Evolutionary conservation across 2,888 invertebrate genomes (phyloP), one percentile per base, ranked within the genome.

Genomic region (Drosophila eohydei): DNA sequence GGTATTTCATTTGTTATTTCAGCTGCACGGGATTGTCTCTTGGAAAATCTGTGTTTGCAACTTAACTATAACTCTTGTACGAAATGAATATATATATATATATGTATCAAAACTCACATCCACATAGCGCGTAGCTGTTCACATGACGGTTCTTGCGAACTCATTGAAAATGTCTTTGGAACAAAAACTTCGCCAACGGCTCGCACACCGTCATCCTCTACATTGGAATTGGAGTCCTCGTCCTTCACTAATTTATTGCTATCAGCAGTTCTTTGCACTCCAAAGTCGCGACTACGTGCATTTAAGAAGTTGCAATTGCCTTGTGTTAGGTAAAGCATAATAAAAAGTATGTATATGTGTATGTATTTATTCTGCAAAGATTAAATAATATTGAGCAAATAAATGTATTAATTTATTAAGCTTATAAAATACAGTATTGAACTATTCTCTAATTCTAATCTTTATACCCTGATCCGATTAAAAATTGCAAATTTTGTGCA

Each of bases 41-140:
- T 97, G 16, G 97, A 97, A 93, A 97, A 97, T 92, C 93, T 92
- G 64, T 14, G 7, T 28, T 12, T 26, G n/a, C n/a, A 2, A 36
- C 16, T 36, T 26, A 8, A 36, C 26, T 36, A 36, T 14, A 36
- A 36, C 3, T 21, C 16, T 12, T 28, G 14, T 7, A 30, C 4
- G 2, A 14, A 30, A 32, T 50, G 5, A n/a, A 50, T 32, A n/a
- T 30, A 16, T 21, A 41, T 46, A 28, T 46, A 30, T 46, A 30
- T 12, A 30, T 28, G 2, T 34, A 21, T 26, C 1, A 0, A 14
- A 21, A 81, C 90, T 83, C 83, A 95, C 95, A 95, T 95, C 98
- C 97, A 98, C 97, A 98, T 97, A 11, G 96, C 96, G 70, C 97
- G 95, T 55, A 98, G 94, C 91, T 97, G 96, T 80, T 97, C 97